A percentile compares a stretch with the other conserved stretches of the same genome.
phyloP scores from a whole-genome alignment of 1,140 invertebrate genomes.

The Tetranychus cinnabarinus region DNA sequence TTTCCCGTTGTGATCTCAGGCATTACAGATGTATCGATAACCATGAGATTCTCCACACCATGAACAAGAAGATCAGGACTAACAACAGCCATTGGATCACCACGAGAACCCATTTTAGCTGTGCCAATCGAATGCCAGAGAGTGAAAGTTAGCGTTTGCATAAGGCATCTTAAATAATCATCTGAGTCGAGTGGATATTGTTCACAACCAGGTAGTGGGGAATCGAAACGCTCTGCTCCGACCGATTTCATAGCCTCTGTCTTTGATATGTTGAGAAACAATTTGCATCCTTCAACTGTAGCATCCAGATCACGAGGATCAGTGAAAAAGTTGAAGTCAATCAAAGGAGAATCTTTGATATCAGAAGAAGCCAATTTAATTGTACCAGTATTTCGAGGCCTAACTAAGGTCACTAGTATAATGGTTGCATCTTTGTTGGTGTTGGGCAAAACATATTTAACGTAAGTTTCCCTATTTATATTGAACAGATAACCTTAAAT shows the following conservation, averaged over 20 bases:
- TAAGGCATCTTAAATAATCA: neutral
- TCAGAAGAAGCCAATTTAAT: neutral
- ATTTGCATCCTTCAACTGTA: neutral
- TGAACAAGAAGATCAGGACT: no score
- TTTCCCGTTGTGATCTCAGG: no score
- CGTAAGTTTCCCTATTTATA: neutral
- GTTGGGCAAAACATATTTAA: neutral
- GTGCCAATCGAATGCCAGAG: neutral
- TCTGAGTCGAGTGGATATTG: constrained; percentile 14
- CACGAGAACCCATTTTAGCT: neutral
- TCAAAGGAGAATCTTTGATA: neutral
- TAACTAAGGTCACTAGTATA: neutral
- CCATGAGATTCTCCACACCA: no score
- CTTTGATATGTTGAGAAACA: neutral
- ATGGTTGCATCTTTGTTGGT: neutral
- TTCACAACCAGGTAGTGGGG: neutral
- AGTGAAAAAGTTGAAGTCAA: neutral
- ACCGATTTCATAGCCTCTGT: neutral
- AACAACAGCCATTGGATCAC: no score
- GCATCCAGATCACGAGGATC: neutral
- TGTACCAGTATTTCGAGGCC: neutral
- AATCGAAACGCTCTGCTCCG: neutral
- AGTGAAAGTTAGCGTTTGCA: neutral
- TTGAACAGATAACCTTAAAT: neutral
- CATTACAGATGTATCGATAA: no score